Evolutionary conservation across 2,888 invertebrate species (phyloP).

Genomic region (Xanthia togata): DNA sequence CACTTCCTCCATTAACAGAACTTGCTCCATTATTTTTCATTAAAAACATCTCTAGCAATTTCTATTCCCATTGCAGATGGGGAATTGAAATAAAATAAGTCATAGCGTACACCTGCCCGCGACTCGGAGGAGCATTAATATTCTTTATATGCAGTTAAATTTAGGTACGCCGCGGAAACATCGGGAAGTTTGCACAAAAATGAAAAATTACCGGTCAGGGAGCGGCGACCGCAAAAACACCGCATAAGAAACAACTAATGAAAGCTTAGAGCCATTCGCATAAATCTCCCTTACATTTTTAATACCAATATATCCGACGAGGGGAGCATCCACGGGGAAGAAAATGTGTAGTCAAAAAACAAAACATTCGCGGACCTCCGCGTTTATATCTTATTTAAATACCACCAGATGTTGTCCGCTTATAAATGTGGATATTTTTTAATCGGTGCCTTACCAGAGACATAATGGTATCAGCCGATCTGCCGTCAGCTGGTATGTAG

Average conservation of each 20-base stretch:
- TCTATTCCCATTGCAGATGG: conserved; percentile 80
- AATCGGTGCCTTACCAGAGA: conserved; percentile 89
- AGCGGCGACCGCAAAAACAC: conserved; percentile 88
- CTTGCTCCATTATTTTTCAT: conserved; percentile 78
- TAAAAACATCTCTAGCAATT: conserved; percentile 79
- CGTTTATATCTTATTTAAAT: conserved; percentile 90
- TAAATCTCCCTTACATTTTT: conserved; percentile 91
- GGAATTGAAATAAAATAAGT: conserved; percentile 87
- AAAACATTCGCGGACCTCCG: conserved; percentile 86
- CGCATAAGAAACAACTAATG: conserved; percentile 90
- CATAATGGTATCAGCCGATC: conserved; percentile 90
- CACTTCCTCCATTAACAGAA: conserved; percentile 62
- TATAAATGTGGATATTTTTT: conserved; percentile 89
- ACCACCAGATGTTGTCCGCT: conserved; percentile 88
- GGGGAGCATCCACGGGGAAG: conserved; percentile 85
- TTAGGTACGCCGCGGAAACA: conserved; percentile 83
- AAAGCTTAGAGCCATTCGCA: conserved; percentile 91
- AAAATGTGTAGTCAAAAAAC: conserved; percentile 83
- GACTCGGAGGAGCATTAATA: conserved; percentile 85
- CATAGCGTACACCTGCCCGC: conserved; percentile 87
- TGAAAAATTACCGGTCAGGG: conserved; percentile 91
- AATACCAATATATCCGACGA: conserved; percentile 90
- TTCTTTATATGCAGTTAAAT: conserved; percentile 90
- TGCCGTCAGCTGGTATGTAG: conserved; percentile 90
- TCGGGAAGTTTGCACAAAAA: conserved; percentile 88